Base-by-base conservation (phyloP, 2,888 invertebrate genomes). In the Mythimna ferrago region DNA sequence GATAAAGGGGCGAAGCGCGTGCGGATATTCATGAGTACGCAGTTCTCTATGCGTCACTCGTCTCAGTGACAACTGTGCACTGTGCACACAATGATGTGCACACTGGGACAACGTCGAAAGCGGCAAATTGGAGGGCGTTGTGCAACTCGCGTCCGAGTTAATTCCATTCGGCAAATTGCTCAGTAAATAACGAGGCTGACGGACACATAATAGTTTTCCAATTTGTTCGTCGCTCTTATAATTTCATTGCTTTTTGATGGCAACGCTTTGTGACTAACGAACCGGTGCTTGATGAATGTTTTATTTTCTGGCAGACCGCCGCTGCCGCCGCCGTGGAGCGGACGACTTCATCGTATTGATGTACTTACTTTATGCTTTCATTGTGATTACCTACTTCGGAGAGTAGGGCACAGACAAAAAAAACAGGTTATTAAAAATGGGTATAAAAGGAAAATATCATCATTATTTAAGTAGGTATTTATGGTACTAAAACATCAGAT, bases 191-290 rank as follows among this genome's bases (percentile, higher is more conserved):
- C 84, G 86, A 80, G 72, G 77, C 73, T 76, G 83, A 78, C 71
- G 76, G 81, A 76, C 83, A 85, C 81, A 75, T 82, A 83, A 86
- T 87, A 86, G 88, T 89, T 88, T 87, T 86, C 83, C 88, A 80
- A 88, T 88, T 82, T 81, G 83, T 74, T 80, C 77, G 66, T 72
- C 75, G 79, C 82, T 80, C 81, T 86, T 83, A 86, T 85, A 85
- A 87, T 89, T 86, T 84, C 81, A 89, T 88, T 85, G 84, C 81
- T 79, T 81, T 86, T 86, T 85, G 79, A 85, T 83, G 85, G 81
- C 81, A 66, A 61, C 75, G 71, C 80, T 82, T 82, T 86, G 85
- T 86, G 85, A 66, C 84, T 85, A 85, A 85, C 85, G 85, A 85
- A 85, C 86, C 81, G 74, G 65, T 63, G 66, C 73, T 72, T 86